A percentile compares a stretch with the other conserved stretches of the same genome.
Evolutionary conservation across 1,140 invertebrate genomes (phyloP).

Genomic region (Cyrtorhinus lividipennis): DNA sequence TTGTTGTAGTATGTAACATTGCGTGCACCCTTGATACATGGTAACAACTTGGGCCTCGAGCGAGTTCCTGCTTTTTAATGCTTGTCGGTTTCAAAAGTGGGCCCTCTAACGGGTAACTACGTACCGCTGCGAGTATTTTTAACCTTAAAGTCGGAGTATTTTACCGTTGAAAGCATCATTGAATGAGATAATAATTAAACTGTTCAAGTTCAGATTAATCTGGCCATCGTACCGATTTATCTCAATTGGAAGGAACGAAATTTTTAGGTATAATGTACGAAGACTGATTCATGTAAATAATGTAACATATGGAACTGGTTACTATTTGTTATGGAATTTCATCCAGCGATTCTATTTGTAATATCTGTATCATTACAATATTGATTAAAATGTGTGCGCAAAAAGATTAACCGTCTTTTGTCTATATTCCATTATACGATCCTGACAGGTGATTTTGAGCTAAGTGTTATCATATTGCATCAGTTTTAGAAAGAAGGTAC

Average conservation of each 20-base stretch:
- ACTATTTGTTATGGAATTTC: not conserved
- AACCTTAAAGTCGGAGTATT: not conserved
- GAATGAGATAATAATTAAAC: no score
- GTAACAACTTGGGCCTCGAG: not conserved
- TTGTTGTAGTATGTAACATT: no score
- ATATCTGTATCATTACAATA: not conserved
- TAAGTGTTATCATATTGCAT: no score
- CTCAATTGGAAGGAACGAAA: not conserved
- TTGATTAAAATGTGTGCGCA: not conserved
- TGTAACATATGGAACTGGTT: not conserved
- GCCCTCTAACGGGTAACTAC: no score
- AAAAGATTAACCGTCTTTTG: no score
- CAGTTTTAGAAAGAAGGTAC: no score
- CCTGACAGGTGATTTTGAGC: no score
- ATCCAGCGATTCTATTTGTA: not conserved
- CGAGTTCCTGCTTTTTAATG: not conserved
- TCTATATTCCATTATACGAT: no score
- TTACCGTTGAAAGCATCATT: not conserved
- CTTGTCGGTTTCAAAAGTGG: not conserved
- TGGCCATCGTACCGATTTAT: not conserved
- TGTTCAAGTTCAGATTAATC: not conserved
- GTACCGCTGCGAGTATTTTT: no score
- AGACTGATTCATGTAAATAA: conserved; percentile 1
- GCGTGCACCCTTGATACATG: not conserved
- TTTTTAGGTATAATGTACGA: not conserved